Evolutionary conservation across 2,113 vertebrate species (phyloP), one percentile per base, ranked within the genome.

Genomic region (Pelusios castaneus): DNA sequence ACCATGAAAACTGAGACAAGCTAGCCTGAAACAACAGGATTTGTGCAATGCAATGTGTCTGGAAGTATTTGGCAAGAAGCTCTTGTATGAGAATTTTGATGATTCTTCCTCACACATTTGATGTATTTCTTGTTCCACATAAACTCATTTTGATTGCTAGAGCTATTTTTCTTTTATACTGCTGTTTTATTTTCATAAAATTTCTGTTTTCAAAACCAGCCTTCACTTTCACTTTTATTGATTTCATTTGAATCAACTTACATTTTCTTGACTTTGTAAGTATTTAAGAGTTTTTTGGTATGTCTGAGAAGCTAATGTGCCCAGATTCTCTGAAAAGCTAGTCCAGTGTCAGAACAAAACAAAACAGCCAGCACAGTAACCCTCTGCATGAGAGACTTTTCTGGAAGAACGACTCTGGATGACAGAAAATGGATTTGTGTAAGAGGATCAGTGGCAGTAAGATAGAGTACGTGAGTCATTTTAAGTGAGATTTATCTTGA

Each of bases 111-210:
- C 80, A 21, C 67, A 81, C 19, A 0, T 0, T 9, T 34, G n/a
- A 13, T 17, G 5, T 47, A 2, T 84, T 85, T 81, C 51, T 85
- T 75, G 67, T 83, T 76, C 45, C 3, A 1, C 6, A 0, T 3
- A 6, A 2, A 58, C 2, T 58, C 14, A 58, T 89, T 92, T 92
- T 58, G 0, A 0, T 75, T 75, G 31, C 70, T 75, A 43, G 38
- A 19, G 25, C 22, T 13, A 24, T 19, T 29, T 41, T 3, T 2
- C 10, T 77, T 87, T 49, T 76, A 19, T 76, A n/a, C 47, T 8
- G 0, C 14, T 45, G 29, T 92, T 55, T 58, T 79, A 2, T 90
- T 84, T 82, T 73, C 0, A 3, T 51, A 27, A 0, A 0, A 14
- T 13, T 85, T 58, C 43, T 10, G 29, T 14, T 86, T 93, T 47